Evolutionary conservation across 2,797 vertebrate genomes (phyloP).

Genomic region (Ataeniobius toweri): DNA sequence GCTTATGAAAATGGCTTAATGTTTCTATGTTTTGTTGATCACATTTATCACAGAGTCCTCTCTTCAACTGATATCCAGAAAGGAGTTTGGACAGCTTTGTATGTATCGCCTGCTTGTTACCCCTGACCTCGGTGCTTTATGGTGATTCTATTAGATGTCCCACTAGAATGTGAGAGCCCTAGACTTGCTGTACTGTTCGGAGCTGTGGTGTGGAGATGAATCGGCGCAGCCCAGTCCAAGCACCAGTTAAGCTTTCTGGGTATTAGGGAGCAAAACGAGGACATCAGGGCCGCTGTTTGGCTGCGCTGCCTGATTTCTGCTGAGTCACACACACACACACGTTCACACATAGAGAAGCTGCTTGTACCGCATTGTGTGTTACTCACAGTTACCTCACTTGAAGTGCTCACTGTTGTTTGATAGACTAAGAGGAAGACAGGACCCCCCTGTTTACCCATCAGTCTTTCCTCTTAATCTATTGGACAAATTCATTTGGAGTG

Average conservation of each 20-base stretch:
- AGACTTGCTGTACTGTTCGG: constrained; percentile 23
- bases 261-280: constrained; percentile 38
- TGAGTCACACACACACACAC: constrained; percentile 47
- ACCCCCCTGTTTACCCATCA: background rate
- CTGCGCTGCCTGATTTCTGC: constrained; percentile 46
- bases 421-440: constrained; percentile 6
- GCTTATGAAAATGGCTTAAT: constrained; percentile 5
- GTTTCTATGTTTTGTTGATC: constrained; percentile 56
- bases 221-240: constrained; percentile 53
- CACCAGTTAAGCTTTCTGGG: constrained; percentile 65
- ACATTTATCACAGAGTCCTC: constrained; percentile 73
- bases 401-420: constrained; percentile 22
- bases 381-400: constrained; percentile 22
- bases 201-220: constrained; percentile 48
- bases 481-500: constrained; percentile 20
- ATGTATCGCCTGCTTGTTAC: constrained; percentile 71
- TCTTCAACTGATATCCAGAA: constrained; percentile 72
- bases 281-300: constrained; percentile 40
- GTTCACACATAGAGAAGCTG: constrained; percentile 28
- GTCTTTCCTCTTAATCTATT: background rate
- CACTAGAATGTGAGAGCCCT: constrained; percentile 41
- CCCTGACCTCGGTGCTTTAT: constrained; percentile 41
- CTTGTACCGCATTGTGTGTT: constrained; percentile 23
- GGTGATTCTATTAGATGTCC: constrained; percentile 53
- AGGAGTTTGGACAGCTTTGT: constrained; percentile 78